A percentile compares a stretch with the other conserved stretches of the same genome.
Evolutionary conservation across 2,888 invertebrate genomes (phyloP).

Genomic region (Hypena proboscidalis): DNA sequence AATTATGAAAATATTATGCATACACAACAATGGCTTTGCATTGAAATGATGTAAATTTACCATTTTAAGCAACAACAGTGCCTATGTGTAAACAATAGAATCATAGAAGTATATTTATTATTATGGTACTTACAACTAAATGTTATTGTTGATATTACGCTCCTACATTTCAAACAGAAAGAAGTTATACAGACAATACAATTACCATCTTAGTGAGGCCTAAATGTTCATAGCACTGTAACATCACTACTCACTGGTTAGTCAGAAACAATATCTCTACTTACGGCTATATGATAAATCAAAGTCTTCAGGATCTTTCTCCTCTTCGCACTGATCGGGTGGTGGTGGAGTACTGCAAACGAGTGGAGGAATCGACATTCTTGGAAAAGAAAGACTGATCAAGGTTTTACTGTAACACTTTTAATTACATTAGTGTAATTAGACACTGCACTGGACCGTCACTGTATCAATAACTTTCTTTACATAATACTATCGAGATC

Average conservation of each 20-base stretch:
- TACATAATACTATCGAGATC: slow-evolving; percentile 30
- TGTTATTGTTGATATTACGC: too few relatives aligned
- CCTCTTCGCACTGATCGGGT: slow-evolving; percentile 87
- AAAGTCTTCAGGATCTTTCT: slow-evolving; percentile 84
- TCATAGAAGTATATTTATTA: too few relatives aligned
- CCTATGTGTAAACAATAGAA: too few relatives aligned
- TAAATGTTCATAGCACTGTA: neutral
- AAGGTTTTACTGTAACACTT: slow-evolving; percentile 41
- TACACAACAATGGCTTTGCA: neutral
- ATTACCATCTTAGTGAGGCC: neutral
- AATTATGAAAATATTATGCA: neutral
- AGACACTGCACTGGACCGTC: slow-evolving; percentile 17
- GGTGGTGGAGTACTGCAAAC: slow-evolving; percentile 89
- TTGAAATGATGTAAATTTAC: neutral
- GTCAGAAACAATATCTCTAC: slow-evolving; percentile 37
- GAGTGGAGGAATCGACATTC: slow-evolving; percentile 88
- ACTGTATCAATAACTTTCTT: slow-evolving; percentile 18
- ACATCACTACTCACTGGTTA: neutral
- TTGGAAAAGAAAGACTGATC: slow-evolving; percentile 46
- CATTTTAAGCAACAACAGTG: neutral
- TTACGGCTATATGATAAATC: slow-evolving; percentile 76
- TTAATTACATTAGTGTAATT: slow-evolving; percentile 35
- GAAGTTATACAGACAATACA: too few relatives aligned
- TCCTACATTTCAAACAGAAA: too few relatives aligned
- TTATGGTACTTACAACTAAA: too few relatives aligned